Evolutionary conservation across 1,140 invertebrate species (phyloP).

Genomic region (Drosophila triauraria): DNA sequence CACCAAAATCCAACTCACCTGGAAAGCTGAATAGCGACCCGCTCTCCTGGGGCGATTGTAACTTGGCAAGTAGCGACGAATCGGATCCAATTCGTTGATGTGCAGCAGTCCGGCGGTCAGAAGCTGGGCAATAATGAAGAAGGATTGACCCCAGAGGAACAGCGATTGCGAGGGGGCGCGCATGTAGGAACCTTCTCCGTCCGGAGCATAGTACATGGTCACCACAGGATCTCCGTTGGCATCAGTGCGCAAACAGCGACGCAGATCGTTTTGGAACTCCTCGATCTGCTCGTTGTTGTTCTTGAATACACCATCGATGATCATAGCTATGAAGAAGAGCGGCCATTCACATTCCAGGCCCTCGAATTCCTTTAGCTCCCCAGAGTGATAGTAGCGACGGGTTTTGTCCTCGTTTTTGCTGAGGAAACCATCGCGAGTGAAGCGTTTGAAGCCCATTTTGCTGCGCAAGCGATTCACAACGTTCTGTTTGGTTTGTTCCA

Average conservation of each 20-base stretch:
- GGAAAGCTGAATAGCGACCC: slow-evolving; percentile 97
- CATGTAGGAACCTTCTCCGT: slow-evolving; percentile 87
- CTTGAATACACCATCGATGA: slow-evolving; percentile 97
- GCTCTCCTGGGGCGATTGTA: slow-evolving; percentile 96
- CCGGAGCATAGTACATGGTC: slow-evolving; percentile 94
- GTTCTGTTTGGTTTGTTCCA: slow-evolving; percentile 94
- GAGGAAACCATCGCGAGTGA: slow-evolving; percentile 97
- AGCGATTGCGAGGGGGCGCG: slow-evolving; percentile 83
- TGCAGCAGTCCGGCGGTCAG: slow-evolving; percentile 95
- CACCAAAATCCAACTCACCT: slow-evolving; percentile 88
- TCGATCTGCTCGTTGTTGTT: slow-evolving; percentile 95
- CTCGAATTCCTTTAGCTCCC: slow-evolving; percentile 95
- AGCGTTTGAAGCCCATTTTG: slow-evolving; percentile 97
- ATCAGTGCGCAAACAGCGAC: slow-evolving; percentile 91
- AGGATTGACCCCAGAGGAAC: slow-evolving; percentile 96
- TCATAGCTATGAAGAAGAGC: slow-evolving; percentile 97
- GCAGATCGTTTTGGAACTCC: slow-evolving; percentile 94
- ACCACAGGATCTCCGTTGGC: slow-evolving; percentile 93
- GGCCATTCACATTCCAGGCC: slow-evolving; percentile 99
- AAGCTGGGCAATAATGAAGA: slow-evolving; percentile 97
- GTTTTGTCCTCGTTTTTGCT: slow-evolving; percentile 94
- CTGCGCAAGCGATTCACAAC: slow-evolving; percentile 94
- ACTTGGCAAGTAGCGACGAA: slow-evolving; percentile 97
- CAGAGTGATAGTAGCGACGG: slow-evolving; percentile 87
- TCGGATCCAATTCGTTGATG: slow-evolving; percentile 98